These are phyloP conservation scores for Sparus aurata DNA, from an alignment of 2,797 vertebrate species.

Conservation along the genomic window DNA sequence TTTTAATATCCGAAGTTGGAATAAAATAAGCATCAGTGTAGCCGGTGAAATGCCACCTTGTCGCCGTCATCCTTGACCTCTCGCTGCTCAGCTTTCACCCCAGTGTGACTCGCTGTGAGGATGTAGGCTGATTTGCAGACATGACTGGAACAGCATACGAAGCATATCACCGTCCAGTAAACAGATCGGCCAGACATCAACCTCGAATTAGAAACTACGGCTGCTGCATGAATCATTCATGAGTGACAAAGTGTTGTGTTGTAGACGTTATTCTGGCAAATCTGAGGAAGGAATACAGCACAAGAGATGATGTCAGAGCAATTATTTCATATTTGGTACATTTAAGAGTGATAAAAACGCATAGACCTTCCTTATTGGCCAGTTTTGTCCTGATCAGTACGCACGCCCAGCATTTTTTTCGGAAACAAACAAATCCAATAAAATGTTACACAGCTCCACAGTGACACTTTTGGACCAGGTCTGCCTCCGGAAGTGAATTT, in stretches of 20 bases:
- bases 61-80: constrained; percentile 17
- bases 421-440: too few species aligned
- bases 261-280: neutral
- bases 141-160: neutral
- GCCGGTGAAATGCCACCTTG: neutral
- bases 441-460: too few species aligned
- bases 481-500: too few species aligned
- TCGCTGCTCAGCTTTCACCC: neutral
- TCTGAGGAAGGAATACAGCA: neutral
- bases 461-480: too few species aligned
- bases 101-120: neutral
- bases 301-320: neutral
- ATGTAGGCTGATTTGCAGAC: neutral
- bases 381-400: neutral
- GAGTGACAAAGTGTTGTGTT: neutral
- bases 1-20: constrained; percentile 25
- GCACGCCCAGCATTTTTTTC: too few species aligned
- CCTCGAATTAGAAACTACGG: neutral
- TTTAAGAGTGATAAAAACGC: neutral
- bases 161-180: neutral
- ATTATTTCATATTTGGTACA: neutral
- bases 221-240: constrained; percentile 18
- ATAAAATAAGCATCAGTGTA: constrained; percentile 9
- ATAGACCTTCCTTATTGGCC: neutral
- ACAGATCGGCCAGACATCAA: neutral